phyloP scores from a whole-genome alignment of 2,113 vertebrate species.

The Morone saxatilis region DNA sequence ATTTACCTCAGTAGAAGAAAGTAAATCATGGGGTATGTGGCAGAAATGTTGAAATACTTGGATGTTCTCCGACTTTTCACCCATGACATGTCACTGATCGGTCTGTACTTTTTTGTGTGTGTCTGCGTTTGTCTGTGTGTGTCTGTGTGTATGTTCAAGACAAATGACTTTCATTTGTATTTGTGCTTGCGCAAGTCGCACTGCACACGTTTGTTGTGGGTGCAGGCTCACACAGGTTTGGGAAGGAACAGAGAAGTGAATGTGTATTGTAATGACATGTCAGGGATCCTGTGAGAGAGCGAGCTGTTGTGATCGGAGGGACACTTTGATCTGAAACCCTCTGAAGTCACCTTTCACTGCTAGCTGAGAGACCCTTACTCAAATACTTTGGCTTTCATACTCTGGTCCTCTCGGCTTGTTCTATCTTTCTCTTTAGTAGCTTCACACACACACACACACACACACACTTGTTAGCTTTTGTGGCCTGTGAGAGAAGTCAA shows the following conservation, averaged over 20 bases:
- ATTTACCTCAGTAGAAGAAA: slow-evolving; percentile 55
- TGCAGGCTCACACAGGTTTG: slow-evolving; percentile 38
- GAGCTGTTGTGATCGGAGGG: slow-evolving; percentile 30
- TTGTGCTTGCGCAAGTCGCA: slow-evolving; percentile 15
- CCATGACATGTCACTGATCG: slow-evolving; percentile 15
- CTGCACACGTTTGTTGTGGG: slow-evolving; percentile 33
- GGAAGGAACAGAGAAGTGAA: not conserved
- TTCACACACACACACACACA: slow-evolving; percentile 5
- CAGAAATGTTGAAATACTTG: slow-evolving; percentile 68
- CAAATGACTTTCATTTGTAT: slow-evolving; percentile 59
- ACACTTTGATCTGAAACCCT: slow-evolving; percentile 58
- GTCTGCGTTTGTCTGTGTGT: slow-evolving; percentile 20
- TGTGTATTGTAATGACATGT: slow-evolving; percentile 15
- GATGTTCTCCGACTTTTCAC: slow-evolving; percentile 46
- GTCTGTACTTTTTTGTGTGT: slow-evolving; percentile 30
- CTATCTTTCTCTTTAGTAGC: slow-evolving; percentile 12
- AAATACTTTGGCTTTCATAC: slow-evolving; percentile 49
- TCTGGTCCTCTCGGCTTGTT: slow-evolving; percentile 16
- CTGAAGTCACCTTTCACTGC: slow-evolving; percentile 59
- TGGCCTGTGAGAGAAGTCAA: slow-evolving; percentile 82
- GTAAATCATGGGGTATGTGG: slow-evolving; percentile 46
- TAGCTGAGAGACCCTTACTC: slow-evolving; percentile 59
- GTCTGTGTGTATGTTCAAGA: slow-evolving; percentile 21
- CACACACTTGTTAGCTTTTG: slow-evolving; percentile 42
- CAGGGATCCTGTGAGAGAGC: slow-evolving; percentile 30